phyloP scores from a whole-genome alignment of 2,797 vertebrate species.

The Alexandromys oeconomus region DNA sequence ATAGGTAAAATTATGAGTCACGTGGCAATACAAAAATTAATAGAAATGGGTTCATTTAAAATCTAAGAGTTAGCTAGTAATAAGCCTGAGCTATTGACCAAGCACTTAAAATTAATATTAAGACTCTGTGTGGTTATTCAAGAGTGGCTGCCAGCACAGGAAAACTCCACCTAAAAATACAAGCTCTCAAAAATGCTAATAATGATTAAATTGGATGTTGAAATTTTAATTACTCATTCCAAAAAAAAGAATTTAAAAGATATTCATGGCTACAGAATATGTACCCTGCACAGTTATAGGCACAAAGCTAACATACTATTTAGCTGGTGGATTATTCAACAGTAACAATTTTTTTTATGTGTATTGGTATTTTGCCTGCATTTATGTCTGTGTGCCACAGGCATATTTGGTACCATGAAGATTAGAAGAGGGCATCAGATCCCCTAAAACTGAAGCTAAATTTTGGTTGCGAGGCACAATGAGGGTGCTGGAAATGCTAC shows the following conservation, averaged over 20 bases:
- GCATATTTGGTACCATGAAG: too few relatives aligned
- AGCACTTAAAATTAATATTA: too few relatives aligned
- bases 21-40: too few relatives aligned
- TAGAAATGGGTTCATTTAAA: too few relatives aligned
- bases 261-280: neutral
- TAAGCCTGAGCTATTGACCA: too few relatives aligned
- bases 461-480: neutral
- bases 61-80: too few relatives aligned
- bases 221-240: neutral
- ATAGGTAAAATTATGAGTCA: too few relatives aligned
- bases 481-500: neutral
- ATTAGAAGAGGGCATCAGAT: neutral
- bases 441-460: neutral
- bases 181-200: neutral
- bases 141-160: too few relatives aligned
- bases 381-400: neutral
- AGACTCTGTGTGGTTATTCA: too few relatives aligned
- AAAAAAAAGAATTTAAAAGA: constrained; percentile 32
- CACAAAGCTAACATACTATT: neutral
- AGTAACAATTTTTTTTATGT: neutral
- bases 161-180: neutral
- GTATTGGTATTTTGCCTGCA: neutral
- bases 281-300: neutral
- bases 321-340: neutral
- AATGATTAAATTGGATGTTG: neutral